A percentile compares a stretch with the other conserved stretches of the same genome.
Evolutionary conservation across 2,113 vertebrate species (phyloP).

Genomic region (Melanotaenia duboulayi): DNA sequence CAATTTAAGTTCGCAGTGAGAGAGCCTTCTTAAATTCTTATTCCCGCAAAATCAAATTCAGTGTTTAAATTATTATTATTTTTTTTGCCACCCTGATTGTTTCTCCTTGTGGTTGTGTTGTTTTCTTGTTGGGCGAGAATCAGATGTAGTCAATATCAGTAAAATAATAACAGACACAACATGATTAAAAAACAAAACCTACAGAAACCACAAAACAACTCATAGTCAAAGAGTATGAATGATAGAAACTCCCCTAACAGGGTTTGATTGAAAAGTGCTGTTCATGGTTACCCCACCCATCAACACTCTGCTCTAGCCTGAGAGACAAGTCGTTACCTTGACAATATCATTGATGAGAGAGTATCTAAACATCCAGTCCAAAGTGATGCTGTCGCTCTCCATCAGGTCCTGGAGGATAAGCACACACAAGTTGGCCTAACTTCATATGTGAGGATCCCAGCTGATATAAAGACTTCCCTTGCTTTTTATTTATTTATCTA

Average conservation of each 20-base stretch:
- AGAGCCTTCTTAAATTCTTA: no score
- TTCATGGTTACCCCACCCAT: neutral
- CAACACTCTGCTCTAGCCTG: neutral
- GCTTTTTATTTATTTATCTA: no score
- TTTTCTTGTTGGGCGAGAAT: neutral
- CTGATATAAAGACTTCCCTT: neutral
- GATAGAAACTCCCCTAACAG: neutral
- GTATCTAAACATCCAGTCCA: constrained; percentile 98
- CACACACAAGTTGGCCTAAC: constrained; percentile 9
- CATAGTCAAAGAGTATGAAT: no score
- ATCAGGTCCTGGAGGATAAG: constrained; percentile 87
- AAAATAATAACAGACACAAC: neutral
- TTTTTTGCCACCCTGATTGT: neutral
- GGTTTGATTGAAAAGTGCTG: neutral
- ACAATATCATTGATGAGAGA: constrained; percentile 94
- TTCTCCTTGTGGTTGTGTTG: neutral
- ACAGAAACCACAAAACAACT: neutral
- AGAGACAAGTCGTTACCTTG: constrained; percentile 81
- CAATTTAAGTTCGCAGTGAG: neutral
- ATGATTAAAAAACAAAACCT: neutral
- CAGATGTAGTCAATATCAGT: neutral
- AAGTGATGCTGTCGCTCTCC: constrained; percentile 93
- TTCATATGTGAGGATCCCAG: fast-evolving
- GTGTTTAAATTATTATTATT: neutral
- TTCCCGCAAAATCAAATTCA: no score